These are phyloP conservation scores for Orcinus orca DNA, from an alignment of 2,113 vertebrate genomes.

Conservation along the genomic window DNA sequence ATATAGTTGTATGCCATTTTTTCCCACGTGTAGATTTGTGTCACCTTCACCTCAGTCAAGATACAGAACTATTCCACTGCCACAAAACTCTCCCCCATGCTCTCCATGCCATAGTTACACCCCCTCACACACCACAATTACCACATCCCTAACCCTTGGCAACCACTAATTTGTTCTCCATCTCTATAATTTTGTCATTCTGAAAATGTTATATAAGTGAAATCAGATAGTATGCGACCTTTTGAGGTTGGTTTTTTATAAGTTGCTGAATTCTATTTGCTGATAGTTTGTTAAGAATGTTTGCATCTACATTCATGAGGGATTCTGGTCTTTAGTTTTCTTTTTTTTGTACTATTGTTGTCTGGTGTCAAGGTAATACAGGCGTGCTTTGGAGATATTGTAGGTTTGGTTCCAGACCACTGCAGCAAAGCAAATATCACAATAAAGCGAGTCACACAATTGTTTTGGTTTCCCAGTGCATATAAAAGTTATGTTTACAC, in stretches of 20 bases:
- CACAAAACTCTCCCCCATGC: not conserved
- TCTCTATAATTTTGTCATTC: not conserved
- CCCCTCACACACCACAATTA: not conserved
- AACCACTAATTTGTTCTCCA: not conserved
- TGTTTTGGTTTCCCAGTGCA: not conserved
- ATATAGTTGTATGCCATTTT: not conserved
- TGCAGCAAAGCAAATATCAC: not conserved
- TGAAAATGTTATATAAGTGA: not conserved
- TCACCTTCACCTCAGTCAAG: not conserved
- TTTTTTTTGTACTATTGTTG: not conserved
- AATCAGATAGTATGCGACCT: not conserved
- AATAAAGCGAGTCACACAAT: not conserved
- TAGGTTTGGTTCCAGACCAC: not conserved
- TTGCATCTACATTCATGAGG: not conserved
- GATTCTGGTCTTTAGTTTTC: not conserved
- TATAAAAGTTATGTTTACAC: not conserved
- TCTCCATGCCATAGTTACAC: not conserved
- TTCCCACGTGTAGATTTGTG: not conserved
- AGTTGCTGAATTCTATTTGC: not conserved
- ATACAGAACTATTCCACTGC: not conserved
- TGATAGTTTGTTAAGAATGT: slow-evolving; percentile 33
- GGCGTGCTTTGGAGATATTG: no score
- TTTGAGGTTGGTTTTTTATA: not conserved
- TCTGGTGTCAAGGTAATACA: not conserved
- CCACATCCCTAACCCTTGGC: not conserved